Percentiles rank a stretch among this genome's conserved stretches.
Evolutionary conservation across 2,797 vertebrate genomes (phyloP).

Genomic region (Cyprinodon diabolis): DNA sequence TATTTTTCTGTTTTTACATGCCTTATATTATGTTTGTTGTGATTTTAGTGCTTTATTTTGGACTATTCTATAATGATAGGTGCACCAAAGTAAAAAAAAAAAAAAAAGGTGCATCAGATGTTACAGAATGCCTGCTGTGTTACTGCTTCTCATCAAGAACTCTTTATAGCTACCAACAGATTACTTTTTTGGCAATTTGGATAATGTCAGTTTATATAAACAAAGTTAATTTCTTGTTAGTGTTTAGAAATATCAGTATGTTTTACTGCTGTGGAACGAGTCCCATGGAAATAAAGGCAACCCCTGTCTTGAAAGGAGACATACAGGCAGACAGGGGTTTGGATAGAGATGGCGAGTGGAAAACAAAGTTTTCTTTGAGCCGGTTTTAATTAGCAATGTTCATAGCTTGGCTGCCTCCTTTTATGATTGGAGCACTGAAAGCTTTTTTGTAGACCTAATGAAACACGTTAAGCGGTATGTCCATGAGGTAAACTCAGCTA

Average conservation of each 20-base stretch:
- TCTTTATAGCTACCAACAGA: slow-evolving; percentile 10
- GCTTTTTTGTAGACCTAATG: slow-evolving; percentile 78
- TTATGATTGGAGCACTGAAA: slow-evolving; percentile 78
- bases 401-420: slow-evolving; percentile 74
- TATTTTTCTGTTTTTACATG: neutral
- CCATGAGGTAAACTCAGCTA: slow-evolving; percentile 57
- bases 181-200: slow-evolving; percentile 26
- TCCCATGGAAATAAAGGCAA: slow-evolving; percentile 73
- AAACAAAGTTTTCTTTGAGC: slow-evolving; percentile 80
- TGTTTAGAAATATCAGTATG: slow-evolving; percentile 59
- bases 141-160: slow-evolving; percentile 27
- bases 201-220: slow-evolving; percentile 46
- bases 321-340: slow-evolving; percentile 70
- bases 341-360: slow-evolving; percentile 70
- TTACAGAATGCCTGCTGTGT: slow-evolving; percentile 19
- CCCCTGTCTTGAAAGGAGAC: slow-evolving; percentile 58
- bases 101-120: neutral
- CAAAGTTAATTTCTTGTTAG: slow-evolving; percentile 51
- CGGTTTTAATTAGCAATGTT: slow-evolving; percentile 79
- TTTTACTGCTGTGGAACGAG: slow-evolving; percentile 60
- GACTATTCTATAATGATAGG: neutral
- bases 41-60: slow-evolving; percentile 12
- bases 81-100: neutral
- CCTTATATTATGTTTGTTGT: slow-evolving; percentile 2
- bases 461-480: slow-evolving; percentile 71